Conservation (phyloP, 2,113 vertebrate species). For the Polypterus bichir region DNA sequence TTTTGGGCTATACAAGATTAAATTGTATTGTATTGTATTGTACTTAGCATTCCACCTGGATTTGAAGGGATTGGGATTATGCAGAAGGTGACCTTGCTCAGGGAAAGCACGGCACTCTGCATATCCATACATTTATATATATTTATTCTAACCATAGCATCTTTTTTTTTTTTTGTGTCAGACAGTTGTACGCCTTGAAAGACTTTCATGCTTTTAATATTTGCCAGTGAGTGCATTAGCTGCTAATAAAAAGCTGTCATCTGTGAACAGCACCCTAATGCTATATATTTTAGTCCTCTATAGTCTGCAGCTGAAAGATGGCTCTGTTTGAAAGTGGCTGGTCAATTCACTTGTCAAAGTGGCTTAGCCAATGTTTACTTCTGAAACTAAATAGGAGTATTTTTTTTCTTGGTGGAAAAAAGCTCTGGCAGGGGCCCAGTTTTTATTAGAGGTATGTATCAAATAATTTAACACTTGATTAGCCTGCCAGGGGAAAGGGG, state of each 20-base stretch:
- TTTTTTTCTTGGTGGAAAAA: slow-evolving; percentile 14
- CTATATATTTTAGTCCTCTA: slow-evolving; percentile 20
- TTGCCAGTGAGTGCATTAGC: slow-evolving; percentile 10
- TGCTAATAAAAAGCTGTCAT: neutral
- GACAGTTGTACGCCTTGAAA: slow-evolving; percentile 19
- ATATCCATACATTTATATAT: slow-evolving; percentile 23
- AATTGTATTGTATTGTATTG: too few species aligned
- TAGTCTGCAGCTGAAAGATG: slow-evolving; percentile 13
- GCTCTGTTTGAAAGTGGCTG: slow-evolving; percentile 15
- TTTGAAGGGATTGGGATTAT: too few species aligned
- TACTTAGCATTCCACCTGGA: too few species aligned
- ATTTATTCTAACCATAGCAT: slow-evolving; percentile 22
- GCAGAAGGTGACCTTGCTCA: too few species aligned
- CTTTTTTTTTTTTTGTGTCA: slow-evolving; percentile 18
- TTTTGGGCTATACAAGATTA: too few species aligned
- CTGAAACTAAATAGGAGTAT: slow-evolving; percentile 11
- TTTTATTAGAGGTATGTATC: slow-evolving; percentile 8
- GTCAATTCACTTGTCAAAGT: slow-evolving; percentile 15
- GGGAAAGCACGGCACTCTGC: slow-evolving; percentile 19
- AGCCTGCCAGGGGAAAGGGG: neutral
- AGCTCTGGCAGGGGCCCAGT: slow-evolving; percentile 4
- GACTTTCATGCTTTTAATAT: slow-evolving; percentile 20
- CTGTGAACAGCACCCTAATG: neutral
- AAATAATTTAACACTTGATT: neutral
- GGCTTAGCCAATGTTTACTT: slow-evolving; percentile 15